Evolutionary conservation across 2,797 vertebrate genomes (phyloP), one percentile per base, ranked within the genome.

Genomic region (Cirrhinus mrigala): DNA sequence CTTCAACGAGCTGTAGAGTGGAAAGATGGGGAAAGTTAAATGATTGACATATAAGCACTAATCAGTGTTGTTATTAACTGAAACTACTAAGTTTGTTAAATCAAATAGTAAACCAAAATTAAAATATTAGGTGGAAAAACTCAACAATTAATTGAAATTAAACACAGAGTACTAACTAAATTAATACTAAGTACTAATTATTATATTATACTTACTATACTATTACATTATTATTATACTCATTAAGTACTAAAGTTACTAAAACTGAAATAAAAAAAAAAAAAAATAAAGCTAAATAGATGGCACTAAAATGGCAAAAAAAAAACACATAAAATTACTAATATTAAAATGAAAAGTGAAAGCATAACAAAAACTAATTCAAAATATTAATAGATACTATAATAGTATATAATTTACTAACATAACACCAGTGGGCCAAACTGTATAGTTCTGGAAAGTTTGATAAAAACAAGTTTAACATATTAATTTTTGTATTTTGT

Each of bases 1-100:
- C 98, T 86, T 99, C 96, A 50, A 96, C 97, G 89, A 98, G 92
- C 98, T 99, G 81, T n/a, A 91, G 84, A 88, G 56, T 85, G 33
- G 58, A 77, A 37, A 81, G 24, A 86, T 4, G n/a, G n/a, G 64
- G 54, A 60, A 6, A 16, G 7, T 27, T 10, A 6, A 15, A 27
- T 24, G 16, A 78, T 18, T 15, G 37, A 69, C 20, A 78, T 12
- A 18, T 29, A 68, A 58, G 24, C 24, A 9, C 16, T 14, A 37
- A 33, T 44, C 29, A n/a, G 24, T 60, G 71, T n/a, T 33, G 18
- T 33, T 56, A 4, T n/a, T 76, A 76, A 37, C 50, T 54, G 22
- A 75, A 54, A 56, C 11, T 2, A 22, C 6, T 33, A 6, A 54
- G 54, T 52, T 6, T 14, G 10, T 22, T 54, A 7, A 75, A 20